Percentiles rank a stretch among this genome's conserved stretches.
Conservation (phyloP, 2,888 invertebrate species). For the Agrochola lota region DNA sequence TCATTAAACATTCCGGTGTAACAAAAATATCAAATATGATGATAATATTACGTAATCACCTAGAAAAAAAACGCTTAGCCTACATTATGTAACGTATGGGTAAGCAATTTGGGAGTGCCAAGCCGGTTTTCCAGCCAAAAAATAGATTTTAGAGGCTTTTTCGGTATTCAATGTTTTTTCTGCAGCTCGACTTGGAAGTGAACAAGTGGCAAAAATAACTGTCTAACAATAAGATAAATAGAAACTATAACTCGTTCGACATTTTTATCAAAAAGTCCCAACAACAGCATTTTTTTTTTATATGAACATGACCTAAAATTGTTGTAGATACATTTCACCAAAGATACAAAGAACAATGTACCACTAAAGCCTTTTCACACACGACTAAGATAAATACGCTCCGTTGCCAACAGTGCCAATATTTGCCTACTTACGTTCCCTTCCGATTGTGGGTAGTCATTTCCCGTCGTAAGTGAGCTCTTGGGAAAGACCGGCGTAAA, state of each 20-base stretch:
- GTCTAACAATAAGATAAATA: background rate
- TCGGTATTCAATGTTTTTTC: constrained; percentile 16
- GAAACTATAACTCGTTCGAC: background rate
- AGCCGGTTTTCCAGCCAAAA: constrained; percentile 22
- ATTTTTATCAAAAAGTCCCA: background rate
- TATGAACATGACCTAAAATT: background rate
- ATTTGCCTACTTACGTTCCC: constrained; percentile 63
- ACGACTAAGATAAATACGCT: constrained; percentile 53
- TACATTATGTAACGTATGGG: constrained; percentile 37
- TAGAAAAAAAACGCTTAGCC: constrained; percentile 28
- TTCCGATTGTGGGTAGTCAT: constrained; percentile 63
- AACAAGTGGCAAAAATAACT: background rate
- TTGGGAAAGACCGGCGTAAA: constrained; percentile 42
- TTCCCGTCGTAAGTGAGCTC: constrained; percentile 60
- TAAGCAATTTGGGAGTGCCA: constrained; percentile 36
- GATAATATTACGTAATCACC: constrained; percentile 26
- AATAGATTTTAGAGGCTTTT: constrained; percentile 26
- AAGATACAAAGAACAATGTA: constrained; percentile 5
- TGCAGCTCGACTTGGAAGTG: background rate
- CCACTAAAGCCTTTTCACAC: constrained; percentile 21
- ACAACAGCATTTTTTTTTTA: background rate
- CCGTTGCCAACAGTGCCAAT: constrained; percentile 50
- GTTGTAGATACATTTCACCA: background rate
- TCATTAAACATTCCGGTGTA: background rate
- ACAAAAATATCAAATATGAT: constrained; percentile 19